These are phyloP conservation scores for Megaleporinus macrocephalus DNA, from an alignment of 2,113 vertebrate species.

Conservation along the genomic window DNA sequence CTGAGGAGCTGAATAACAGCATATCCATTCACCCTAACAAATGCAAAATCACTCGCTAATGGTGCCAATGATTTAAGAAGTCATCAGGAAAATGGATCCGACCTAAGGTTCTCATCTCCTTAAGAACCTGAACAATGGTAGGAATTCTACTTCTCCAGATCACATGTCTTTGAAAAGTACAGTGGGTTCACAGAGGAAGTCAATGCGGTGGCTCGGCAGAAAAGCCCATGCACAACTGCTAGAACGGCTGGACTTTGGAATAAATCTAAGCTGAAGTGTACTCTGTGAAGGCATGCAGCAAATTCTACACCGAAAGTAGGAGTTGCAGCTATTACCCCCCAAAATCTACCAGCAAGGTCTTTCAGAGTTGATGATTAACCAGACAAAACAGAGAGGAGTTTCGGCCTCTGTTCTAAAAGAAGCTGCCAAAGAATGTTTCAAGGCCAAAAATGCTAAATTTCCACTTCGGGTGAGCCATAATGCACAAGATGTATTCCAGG, in stretches of 20 bases:
- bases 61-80: constrained; percentile 14
- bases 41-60: constrained; percentile 42
- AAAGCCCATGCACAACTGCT: not conserved
- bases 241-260: constrained; percentile 66
- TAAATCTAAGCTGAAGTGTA: constrained; percentile 54
- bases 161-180: constrained; percentile 47
- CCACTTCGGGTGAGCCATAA: not conserved
- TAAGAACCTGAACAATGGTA: constrained; percentile 59
- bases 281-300: constrained; percentile 34
- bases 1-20: constrained; percentile 44
- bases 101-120: constrained; percentile 50
- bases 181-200: constrained; percentile 2
- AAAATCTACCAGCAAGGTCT: constrained; percentile 63
- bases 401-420: constrained; percentile 42
- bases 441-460: constrained; percentile 23
- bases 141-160: constrained; percentile 58
- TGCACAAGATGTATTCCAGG: constrained; percentile 1
- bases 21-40: constrained; percentile 42
- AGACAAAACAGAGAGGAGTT: constrained; percentile 53
- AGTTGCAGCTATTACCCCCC: constrained; percentile 38
- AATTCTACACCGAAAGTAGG: constrained; percentile 55
- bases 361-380: constrained; percentile 76
- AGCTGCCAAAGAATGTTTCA: constrained; percentile 22
- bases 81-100: constrained; percentile 40
- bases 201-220: constrained; percentile 31